Conservation (phyloP, 2,888 invertebrate genomes). For the Dasypolia templi region DNA sequence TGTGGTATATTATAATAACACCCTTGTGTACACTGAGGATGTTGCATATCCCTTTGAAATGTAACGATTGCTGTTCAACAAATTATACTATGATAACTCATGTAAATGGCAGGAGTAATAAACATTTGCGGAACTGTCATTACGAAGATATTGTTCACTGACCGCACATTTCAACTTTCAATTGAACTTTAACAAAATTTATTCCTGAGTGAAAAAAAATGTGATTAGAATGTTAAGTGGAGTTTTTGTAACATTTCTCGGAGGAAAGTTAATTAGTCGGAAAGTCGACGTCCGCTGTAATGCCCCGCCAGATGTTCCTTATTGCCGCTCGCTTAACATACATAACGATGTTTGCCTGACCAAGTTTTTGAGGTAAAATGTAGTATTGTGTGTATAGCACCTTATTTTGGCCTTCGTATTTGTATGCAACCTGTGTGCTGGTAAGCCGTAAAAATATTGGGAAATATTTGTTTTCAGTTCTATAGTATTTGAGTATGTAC, state of each 20-base stretch:
- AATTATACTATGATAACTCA: not conserved
- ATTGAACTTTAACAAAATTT: conserved; percentile 66
- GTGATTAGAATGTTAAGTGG: conserved; percentile 69
- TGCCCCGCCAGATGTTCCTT: conserved; percentile 68
- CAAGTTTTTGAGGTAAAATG: conserved; percentile 46
- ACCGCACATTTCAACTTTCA: conserved; percentile 55
- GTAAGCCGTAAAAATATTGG: conserved; percentile 21
- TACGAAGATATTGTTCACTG: conserved; percentile 47
- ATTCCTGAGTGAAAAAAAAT: conserved; percentile 64
- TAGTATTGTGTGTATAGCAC: conserved; percentile 41
- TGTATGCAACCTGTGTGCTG: conserved; percentile 37
- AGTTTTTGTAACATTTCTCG: conserved; percentile 68
- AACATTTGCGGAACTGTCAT: conserved; percentile 27
- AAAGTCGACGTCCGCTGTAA: conserved; percentile 65
- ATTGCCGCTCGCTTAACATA: conserved; percentile 64
- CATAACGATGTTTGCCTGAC: conserved; percentile 56
- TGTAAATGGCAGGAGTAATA: conserved; percentile 12
- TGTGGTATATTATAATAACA: not conserved
- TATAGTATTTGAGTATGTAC: conserved; percentile 5
- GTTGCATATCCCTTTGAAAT: not conserved
- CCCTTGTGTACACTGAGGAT: too few relatives aligned
- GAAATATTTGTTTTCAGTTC: conserved; percentile 27
- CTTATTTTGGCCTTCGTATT: conserved; percentile 39
- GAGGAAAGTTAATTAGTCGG: conserved; percentile 74
- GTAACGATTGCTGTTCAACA: not conserved